These are phyloP conservation scores for Hoplostethus atlanticus DNA, from an alignment of 2,797 vertebrate genomes.

Conservation along the genomic window DNA sequence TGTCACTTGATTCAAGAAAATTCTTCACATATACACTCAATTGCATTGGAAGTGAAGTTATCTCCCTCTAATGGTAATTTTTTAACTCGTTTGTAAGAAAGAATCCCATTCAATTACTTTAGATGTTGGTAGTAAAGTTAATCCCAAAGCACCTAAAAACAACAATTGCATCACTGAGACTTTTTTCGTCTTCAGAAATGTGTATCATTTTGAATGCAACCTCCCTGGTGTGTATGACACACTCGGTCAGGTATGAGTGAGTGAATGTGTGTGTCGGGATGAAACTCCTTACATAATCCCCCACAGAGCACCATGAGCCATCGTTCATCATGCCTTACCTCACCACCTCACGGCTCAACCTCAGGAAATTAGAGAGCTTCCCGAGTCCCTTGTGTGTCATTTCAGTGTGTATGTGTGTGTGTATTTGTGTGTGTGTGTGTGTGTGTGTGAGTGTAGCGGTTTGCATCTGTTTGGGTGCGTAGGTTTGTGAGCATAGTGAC, in stretches of 20 bases:
- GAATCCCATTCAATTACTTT: no score
- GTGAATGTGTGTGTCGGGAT: conserved; percentile 4
- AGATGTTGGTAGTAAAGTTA: background rate
- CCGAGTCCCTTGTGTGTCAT: conserved; percentile 32
- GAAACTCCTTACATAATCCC: conserved; percentile 34
- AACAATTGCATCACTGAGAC: background rate
- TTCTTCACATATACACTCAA: no score
- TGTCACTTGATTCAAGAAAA: no score
- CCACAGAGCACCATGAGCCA: conserved; percentile 34
- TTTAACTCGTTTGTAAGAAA: no score
- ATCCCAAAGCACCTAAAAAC: background rate
- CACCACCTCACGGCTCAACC: conserved; percentile 35
- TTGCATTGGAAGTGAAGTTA: no score
- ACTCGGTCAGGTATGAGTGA: conserved; percentile 43
- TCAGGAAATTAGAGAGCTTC: conserved; percentile 67
- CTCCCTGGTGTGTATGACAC: conserved; percentile 41
- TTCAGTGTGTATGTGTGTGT: conserved; percentile 49
- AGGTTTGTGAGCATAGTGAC: conserved; percentile 17
- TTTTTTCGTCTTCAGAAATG: background rate
- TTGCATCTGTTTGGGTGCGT: conserved; percentile 50
- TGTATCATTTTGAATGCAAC: conserved; percentile 25
- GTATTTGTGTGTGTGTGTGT: conserved; percentile 5
- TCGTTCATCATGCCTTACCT: conserved; percentile 52
- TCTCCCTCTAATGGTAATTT: no score
- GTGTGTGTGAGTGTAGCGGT: conserved; percentile 23